Evolutionary conservation across 92 coral and sea anemone genomes (phyloP), one percentile per base, ranked within the genome.

Genomic region (Diadumene lineata): DNA sequence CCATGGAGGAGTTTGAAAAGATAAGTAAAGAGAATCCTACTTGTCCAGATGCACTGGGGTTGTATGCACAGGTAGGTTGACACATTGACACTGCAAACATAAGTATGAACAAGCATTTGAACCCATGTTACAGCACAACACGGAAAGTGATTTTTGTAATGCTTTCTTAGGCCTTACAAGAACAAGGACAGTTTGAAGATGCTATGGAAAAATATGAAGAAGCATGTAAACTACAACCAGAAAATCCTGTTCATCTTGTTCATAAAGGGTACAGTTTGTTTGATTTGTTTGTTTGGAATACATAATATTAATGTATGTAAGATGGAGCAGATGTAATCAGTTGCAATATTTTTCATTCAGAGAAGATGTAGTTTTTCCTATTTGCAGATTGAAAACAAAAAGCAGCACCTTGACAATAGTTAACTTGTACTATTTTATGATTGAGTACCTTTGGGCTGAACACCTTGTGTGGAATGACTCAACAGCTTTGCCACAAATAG

Each of bases 191-290:
- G 78, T 94, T 92, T 72, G 76, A 90, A 28, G 84, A 84, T 50
- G 97, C 98, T 7, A 65, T 84, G 38, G 92, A 86, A 19, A 93
- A 89, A 65, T 94, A 89, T 64, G 93, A 89, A 43, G 57, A 24
- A 13, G 98, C 98, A 23, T 88, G 86, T 33, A 73, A 75, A 48
- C 70, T 92, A 8, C 96, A 94, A 38, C 98, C 98, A 30, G 81
- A 81, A 24, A 94, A 94, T 60, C 98, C 98, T 27, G 90, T 94
- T 7, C 97, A 94, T 44, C 61, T 67, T 33, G 98, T 94, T 21
- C 92, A 94, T 63, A 92, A 94, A 81, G 97, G 96, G 98, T 94
- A 70, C 64, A 57, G 38, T 34, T 34, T 43, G 6, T 13, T 38
- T 6, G 6, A 38, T 38, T 4, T 38, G 6, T 38, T 38, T 6